Conservation (phyloP, 2,113 vertebrate genomes). For the Dasyornis broadbenti region DNA sequence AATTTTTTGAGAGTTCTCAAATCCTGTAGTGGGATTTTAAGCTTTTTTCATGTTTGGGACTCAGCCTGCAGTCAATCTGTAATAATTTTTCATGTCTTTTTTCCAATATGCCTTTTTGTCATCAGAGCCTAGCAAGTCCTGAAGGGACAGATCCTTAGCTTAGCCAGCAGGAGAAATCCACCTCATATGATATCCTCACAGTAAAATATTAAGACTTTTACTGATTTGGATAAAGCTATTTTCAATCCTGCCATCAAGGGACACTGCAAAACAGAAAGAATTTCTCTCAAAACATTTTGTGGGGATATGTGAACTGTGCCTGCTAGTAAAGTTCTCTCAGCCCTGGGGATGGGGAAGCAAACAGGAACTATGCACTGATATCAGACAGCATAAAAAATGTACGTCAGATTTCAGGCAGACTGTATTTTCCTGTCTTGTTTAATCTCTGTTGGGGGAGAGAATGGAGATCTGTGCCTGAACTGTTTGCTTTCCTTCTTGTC, state of each 20-base stretch:
- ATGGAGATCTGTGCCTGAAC: background rate
- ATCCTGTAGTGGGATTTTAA: background rate
- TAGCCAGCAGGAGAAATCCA: background rate
- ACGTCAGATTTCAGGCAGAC: background rate
- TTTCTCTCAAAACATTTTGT: background rate
- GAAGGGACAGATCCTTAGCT: background rate
- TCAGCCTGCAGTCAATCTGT: background rate
- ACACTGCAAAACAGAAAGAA: background rate
- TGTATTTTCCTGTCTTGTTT: background rate
- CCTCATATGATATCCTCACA: background rate
- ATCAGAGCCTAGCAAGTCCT: background rate
- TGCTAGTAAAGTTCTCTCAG: background rate
- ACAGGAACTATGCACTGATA: background rate
- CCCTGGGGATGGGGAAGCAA: background rate
- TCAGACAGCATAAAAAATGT: background rate
- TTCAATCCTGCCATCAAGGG: background rate
- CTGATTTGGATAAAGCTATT: background rate
- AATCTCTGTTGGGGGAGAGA: background rate
- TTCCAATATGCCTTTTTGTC: background rate
- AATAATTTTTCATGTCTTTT: background rate
- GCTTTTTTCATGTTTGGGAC: background rate
- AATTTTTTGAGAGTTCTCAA: background rate
- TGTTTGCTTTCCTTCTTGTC: slow-evolving; percentile 41
- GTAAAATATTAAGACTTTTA: background rate
- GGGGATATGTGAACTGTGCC: background rate